Base-by-base conservation (phyloP, 2,888 invertebrate genomes). In the Hirtodrosophila alboralis region DNA sequence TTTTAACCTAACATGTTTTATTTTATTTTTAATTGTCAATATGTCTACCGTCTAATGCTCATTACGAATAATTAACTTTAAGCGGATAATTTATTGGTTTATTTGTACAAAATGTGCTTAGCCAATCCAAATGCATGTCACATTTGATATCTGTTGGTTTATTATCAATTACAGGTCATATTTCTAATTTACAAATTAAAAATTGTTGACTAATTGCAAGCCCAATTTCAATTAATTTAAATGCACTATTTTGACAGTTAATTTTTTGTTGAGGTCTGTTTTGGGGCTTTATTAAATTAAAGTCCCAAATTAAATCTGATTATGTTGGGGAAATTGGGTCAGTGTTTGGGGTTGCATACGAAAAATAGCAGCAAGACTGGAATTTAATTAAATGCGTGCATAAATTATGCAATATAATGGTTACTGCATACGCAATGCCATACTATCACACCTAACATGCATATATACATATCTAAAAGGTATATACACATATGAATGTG, bases 301-400 rank as follows among this genome's bases (percentile, higher is more conserved):
- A 59, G 38, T n/a, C 16, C 27, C 51, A 37, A 45, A 57, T 65
- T 67, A 73, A 68, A 51, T 58, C 48, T 49, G 43, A 14, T 59
- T 26, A 38, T 38, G 7, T 1, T 9, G 28, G 10, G 10, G 16
- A 53, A 84, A 73, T 73, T 62, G 74, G 81, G 81, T 80, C 77
- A 80, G 30, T 27, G 56, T 13, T 16, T 30, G 31, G 21, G 10
- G 4, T n/a, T 27, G 16, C 45, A 58, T 60, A 67, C 54, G 36
- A 53, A 59, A 74, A 69, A 48, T 53, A 66, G 61, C 69, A 49
- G 57, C 61, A 63, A 84, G 70, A 37, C 61, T 68, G 86, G 83
- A 86, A 85, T 85, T 85, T 87, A 80, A 87, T 86, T 87, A 87
- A 86, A 81, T 76, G 62, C 66, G 52, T 62, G 60, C 78, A 85